A percentile compares a stretch with the other conserved stretches of the same genome.
Evolutionary conservation across 2,888 invertebrate species (phyloP).

Genomic region (Eupithecia tripunctaria): DNA sequence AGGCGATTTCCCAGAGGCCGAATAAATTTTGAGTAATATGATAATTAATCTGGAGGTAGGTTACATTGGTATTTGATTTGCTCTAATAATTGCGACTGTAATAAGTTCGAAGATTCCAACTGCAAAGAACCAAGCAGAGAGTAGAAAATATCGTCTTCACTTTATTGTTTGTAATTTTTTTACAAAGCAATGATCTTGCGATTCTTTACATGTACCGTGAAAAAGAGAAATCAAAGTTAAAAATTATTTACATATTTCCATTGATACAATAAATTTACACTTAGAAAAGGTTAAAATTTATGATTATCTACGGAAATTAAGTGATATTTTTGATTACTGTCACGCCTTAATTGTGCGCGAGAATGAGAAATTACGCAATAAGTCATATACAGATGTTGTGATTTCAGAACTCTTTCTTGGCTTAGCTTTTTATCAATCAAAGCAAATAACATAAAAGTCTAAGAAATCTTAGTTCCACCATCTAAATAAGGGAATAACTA

Average conservation of each 20-base stretch:
- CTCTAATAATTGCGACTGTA: neutral
- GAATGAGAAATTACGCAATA: too few relatives aligned
- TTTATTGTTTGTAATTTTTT: neutral
- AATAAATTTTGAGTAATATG: conserved; percentile 28
- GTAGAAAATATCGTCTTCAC: neutral
- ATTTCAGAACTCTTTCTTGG: too few relatives aligned
- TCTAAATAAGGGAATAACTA: neutral
- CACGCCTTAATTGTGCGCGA: too few relatives aligned
- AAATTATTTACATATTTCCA: neutral
- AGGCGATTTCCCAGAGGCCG: conserved; percentile 38
- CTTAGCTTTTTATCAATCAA: neutral
- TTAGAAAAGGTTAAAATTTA: too few relatives aligned
- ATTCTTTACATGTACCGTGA: neutral
- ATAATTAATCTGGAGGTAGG: neutral
- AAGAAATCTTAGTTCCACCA: neutral
- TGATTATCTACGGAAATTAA: too few relatives aligned
- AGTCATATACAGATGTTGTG: too few relatives aligned
- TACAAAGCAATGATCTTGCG: neutral
- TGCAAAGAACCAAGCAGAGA: too few relatives aligned
- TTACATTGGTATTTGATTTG: neutral
- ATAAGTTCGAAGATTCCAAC: neutral
- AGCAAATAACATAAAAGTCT: neutral
- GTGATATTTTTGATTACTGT: too few relatives aligned
- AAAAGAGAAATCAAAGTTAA: too few relatives aligned
- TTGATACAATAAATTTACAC: too few relatives aligned